Conservation (phyloP, 2,888 invertebrate genomes). For the Dasysyrphus tricinctus region DNA sequence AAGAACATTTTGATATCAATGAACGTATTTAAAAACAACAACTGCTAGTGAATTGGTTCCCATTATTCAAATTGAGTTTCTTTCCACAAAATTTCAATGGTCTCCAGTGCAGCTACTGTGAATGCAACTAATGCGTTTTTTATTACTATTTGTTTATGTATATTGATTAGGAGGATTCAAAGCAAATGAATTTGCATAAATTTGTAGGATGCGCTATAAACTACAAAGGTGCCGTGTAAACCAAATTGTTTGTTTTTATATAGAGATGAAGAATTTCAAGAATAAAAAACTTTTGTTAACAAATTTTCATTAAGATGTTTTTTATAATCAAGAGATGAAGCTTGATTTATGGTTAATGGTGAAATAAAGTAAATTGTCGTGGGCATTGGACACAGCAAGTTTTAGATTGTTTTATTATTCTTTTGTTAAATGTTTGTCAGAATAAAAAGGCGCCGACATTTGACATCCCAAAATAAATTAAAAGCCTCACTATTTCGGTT, state of each 20-base stretch:
- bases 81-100: slow-evolving; percentile 2
- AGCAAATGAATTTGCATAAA: slow-evolving; percentile 30
- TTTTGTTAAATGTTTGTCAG: no score
- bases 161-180: neutral
- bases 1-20: slow-evolving; percentile 22
- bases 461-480: neutral
- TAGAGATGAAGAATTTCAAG: neutral
- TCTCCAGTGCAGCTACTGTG: slow-evolving; percentile 21
- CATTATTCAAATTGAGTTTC: slow-evolving; percentile 26
- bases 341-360: neutral
- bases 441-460: neutral
- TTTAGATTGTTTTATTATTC: neutral
- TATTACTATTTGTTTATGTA: slow-evolving; percentile 13
- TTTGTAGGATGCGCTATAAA: slow-evolving; percentile 6
- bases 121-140: slow-evolving; percentile 38
- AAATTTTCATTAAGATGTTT: slow-evolving; percentile 18
- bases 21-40: neutral
- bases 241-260: neutral
- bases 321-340: slow-evolving; percentile 8
- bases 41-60: neutral
- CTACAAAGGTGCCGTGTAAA: slow-evolving; percentile 9
- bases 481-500: no score
- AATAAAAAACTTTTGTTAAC: neutral
- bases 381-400: neutral
- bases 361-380: neutral